These are phyloP conservation scores for Perodicticus potto DNA, from an alignment of 2,797 vertebrate species.

Conservation along the genomic window DNA sequence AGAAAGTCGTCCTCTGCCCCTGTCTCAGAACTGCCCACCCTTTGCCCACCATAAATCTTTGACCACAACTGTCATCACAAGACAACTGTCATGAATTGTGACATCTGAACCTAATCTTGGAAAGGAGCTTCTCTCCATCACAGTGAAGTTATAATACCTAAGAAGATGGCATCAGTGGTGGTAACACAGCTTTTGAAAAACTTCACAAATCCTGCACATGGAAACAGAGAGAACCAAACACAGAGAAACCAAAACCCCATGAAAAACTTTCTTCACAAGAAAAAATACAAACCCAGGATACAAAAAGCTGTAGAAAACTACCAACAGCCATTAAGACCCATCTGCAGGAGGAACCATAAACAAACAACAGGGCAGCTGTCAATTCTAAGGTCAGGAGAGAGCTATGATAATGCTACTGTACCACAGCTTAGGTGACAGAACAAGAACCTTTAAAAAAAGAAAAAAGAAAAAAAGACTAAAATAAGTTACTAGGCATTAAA, in stretches of 20 bases:
- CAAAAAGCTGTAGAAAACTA: conserved; percentile 19
- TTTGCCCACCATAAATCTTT: background rate
- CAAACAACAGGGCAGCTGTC: background rate
- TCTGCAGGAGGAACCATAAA: background rate
- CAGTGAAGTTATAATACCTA: background rate
- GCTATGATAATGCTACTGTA: background rate
- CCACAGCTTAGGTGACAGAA: background rate
- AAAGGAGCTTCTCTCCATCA: background rate
- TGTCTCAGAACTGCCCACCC: background rate
- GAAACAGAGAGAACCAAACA: background rate
- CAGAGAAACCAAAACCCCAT: background rate
- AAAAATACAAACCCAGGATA: background rate
- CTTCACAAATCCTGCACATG: background rate
- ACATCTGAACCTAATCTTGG: conserved; percentile 9
- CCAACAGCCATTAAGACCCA: background rate
- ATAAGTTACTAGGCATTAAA: background rate
- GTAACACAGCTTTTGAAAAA: background rate
- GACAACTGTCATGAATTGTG: background rate
- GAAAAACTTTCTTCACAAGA: background rate
- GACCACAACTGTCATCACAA: background rate
- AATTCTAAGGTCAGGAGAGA: background rate
- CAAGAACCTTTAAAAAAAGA: background rate
- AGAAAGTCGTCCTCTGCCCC: background rate
- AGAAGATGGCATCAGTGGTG: background rate
- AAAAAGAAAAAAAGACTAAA: background rate